phyloP scores from a whole-genome alignment of 2,113 vertebrate genomes.

The Syngnathus scovelli region DNA sequence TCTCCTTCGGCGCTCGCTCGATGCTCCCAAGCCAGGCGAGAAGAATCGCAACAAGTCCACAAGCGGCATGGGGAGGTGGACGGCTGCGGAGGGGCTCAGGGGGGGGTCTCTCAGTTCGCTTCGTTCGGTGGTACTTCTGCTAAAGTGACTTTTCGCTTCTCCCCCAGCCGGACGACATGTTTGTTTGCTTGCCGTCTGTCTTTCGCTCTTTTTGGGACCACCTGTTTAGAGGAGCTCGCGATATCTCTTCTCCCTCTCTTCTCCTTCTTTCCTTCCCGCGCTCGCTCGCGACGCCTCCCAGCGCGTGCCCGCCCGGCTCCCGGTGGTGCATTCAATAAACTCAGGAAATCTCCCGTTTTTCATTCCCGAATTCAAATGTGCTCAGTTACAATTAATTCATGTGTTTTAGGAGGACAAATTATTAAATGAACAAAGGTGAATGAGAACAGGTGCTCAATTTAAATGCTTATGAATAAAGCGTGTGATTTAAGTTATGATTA shows the following conservation, averaged over 20 bases:
- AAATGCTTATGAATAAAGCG: too few relatives aligned
- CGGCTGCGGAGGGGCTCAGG: background rate
- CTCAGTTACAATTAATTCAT: background rate
- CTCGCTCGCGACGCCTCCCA: background rate
- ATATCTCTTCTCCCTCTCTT: conserved; percentile 8
- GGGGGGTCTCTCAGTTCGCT: background rate
- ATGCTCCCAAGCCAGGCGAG: conserved; percentile 46
- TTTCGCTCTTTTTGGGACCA: conserved; percentile 43
- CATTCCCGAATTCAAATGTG: background rate
- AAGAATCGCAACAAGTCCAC: conserved; percentile 23
- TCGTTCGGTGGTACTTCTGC: background rate
- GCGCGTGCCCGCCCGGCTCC: background rate
- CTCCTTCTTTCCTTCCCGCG: conserved; percentile 4
- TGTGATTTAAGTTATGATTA: too few relatives aligned
- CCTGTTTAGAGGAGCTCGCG: conserved; percentile 55
- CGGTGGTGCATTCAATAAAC: background rate
- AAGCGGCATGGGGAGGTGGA: conserved; percentile 4
- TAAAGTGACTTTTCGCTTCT: background rate
- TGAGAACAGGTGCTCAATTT: too few relatives aligned
- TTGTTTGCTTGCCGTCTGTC: conserved; percentile 19
- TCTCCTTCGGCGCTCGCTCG: conserved; percentile 1
- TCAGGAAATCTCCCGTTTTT: background rate
- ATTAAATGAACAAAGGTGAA: too few relatives aligned
- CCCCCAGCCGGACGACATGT: conserved; percentile 53
- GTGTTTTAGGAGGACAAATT: background rate